Percentiles rank a stretch among this genome's conserved stretches.
These are phyloP conservation scores for Merodon equestris DNA, from an alignment of 2,888 invertebrate species.

Conservation along the genomic window DNA sequence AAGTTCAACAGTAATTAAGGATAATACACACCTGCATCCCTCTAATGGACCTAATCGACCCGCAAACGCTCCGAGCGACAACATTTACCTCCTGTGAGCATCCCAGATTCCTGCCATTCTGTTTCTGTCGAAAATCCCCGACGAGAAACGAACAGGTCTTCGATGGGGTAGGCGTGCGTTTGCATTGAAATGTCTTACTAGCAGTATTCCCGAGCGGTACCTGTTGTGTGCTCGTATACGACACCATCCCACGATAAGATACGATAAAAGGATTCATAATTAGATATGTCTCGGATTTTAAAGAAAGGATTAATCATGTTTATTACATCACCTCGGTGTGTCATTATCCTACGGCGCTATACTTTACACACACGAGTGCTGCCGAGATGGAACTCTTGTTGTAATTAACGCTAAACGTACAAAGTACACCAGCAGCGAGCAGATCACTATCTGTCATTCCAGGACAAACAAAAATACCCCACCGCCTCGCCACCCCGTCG, in stretches of 20 bases:
- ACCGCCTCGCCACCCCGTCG: background rate
- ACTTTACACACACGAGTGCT: background rate
- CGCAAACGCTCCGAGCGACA: background rate
- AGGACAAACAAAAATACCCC: constrained; percentile 17
- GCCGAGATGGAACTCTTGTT: constrained; percentile 19
- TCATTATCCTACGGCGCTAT: constrained; percentile 41
- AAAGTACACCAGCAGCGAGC: constrained; percentile 18
- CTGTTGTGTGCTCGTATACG: constrained; percentile 49
- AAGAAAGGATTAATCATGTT: constrained; percentile 63
- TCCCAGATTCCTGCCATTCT: no score
- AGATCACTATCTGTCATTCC: constrained; percentile 15
- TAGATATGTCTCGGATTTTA: constrained; percentile 48
- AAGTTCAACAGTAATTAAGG: constrained; percentile 55
- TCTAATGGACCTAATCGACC: constrained; percentile 19
- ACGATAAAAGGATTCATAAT: constrained; percentile 50
- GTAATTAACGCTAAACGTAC: constrained; percentile 48
- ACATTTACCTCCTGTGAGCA: background rate
- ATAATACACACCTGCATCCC: constrained; percentile 48
- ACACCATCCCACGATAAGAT: background rate
- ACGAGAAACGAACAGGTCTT: background rate
- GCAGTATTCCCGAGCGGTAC: constrained; percentile 41
- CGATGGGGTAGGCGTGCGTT: background rate
- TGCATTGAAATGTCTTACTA: constrained; percentile 19
- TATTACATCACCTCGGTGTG: constrained; percentile 59
- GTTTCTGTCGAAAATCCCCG: background rate